Conservation (phyloP, 2,797 vertebrate genomes). For the Rhinichthys osculus region DNA sequence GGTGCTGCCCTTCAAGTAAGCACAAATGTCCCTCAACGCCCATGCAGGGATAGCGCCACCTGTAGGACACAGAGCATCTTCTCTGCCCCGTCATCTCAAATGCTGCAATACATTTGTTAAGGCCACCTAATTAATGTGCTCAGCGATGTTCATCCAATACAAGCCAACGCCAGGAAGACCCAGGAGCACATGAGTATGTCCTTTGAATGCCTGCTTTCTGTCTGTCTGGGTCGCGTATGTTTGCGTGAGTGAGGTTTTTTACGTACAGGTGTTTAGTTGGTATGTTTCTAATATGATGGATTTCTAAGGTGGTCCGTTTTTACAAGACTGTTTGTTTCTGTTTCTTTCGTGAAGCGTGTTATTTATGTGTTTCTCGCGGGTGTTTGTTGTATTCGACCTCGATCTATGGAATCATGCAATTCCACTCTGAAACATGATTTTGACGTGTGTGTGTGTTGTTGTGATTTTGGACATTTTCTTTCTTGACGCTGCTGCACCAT, state of each 20-base stretch:
- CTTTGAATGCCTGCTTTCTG: constrained; percentile 25
- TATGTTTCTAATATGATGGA: constrained; percentile 52
- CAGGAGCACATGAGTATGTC: constrained; percentile 2
- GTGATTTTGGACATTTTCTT: constrained; percentile 31
- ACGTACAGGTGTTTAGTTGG: constrained; percentile 26
- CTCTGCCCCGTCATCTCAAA: constrained; percentile 15
- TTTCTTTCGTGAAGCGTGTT: constrained; percentile 46
- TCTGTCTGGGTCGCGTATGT: constrained; percentile 38
- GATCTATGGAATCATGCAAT: constrained; percentile 31
- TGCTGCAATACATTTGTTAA: constrained; percentile 50
- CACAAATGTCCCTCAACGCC: constrained; percentile 54
- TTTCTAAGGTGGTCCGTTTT: constrained; percentile 53
- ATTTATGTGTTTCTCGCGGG: constrained; percentile 53
- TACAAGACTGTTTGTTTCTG: constrained; percentile 47
- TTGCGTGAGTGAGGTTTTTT: constrained; percentile 26
- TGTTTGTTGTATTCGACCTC: constrained; percentile 51
- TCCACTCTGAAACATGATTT: constrained; percentile 36
- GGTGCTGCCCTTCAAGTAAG: constrained; percentile 52
- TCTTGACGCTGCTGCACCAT: constrained; percentile 24
- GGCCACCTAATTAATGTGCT: constrained; percentile 43
- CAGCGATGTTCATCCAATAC: constrained; percentile 18
- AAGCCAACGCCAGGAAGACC: constrained; percentile 51
- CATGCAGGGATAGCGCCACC: constrained; percentile 42
- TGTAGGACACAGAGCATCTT: constrained; percentile 34
- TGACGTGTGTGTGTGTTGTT: constrained; percentile 38